Evolutionary conservation across 2,113 vertebrate genomes (phyloP).

Genomic region (Varanus salvator): DNA sequence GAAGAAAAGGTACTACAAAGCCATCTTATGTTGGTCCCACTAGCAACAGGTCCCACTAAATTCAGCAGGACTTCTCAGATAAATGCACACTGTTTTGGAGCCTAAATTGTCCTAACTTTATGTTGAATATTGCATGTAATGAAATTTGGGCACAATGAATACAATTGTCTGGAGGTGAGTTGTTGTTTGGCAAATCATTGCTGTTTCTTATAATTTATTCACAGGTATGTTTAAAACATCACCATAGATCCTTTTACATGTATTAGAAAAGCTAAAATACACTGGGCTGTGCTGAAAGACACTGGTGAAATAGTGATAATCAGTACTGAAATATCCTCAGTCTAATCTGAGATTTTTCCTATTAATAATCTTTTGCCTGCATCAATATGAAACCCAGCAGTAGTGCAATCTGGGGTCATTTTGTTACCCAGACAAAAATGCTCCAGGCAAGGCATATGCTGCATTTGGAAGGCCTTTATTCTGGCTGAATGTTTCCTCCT

Average conservation of each 20-base stretch:
- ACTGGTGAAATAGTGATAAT: not conserved
- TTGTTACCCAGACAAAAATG: no score
- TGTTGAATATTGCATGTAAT: not conserved
- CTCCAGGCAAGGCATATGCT: no score
- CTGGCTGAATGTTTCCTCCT: no score
- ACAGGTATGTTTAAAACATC: not conserved
- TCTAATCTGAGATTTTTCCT: not conserved
- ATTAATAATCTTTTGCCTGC: not conserved
- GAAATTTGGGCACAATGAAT: not conserved
- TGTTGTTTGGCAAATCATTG: not conserved
- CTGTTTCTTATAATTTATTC: not conserved
- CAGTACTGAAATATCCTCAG: not conserved
- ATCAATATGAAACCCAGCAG: no score
- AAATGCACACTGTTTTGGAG: not conserved
- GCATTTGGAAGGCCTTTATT: no score
- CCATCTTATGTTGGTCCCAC: no score
- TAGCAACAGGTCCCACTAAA: not conserved
- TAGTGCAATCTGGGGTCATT: no score
- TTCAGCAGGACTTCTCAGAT: not conserved
- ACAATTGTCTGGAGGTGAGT: not conserved
- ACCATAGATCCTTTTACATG: not conserved
- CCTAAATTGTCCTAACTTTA: not conserved
- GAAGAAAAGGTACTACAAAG: no score
- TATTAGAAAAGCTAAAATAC: not conserved
- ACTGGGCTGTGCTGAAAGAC: not conserved